Conservation (phyloP, 2,888 invertebrate genomes). For the Drosophila kambysellisi region DNA sequence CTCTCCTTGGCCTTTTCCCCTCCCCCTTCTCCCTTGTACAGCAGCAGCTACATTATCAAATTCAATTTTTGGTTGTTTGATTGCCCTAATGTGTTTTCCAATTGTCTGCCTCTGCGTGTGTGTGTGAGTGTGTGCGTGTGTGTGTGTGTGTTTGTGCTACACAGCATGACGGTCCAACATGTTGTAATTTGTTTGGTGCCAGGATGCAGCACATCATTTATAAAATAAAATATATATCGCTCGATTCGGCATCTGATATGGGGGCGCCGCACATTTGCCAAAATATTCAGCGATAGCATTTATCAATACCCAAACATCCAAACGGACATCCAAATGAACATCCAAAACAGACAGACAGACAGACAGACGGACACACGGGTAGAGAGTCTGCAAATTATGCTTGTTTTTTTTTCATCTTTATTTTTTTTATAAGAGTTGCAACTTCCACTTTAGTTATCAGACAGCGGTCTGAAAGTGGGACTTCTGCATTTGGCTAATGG, state of each 20-base stretch:
- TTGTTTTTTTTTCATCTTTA: conserved; percentile 33
- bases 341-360: not conserved
- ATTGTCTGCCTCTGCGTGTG: conserved; percentile 54
- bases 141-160: conserved; percentile 34
- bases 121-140: conserved; percentile 24
- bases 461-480: conserved; percentile 39
- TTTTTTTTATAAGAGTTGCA: conserved; percentile 17
- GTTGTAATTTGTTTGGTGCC: conserved; percentile 72
- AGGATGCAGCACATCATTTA: conserved; percentile 75
- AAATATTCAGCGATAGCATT: conserved; percentile 64
- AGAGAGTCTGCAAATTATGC: conserved; percentile 48
- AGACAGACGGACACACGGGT: not conserved
- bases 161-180: conserved; percentile 63
- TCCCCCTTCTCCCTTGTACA: not conserved
- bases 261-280: conserved; percentile 67
- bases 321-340: not conserved
- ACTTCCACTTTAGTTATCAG: conserved; percentile 64
- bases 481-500: conserved; percentile 70
- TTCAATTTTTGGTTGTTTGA: conserved; percentile 79
- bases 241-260: conserved; percentile 38
- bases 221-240: conserved; percentile 53
- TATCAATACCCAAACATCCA: conserved; percentile 49
- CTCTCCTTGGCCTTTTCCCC: not conserved
- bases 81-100: conserved; percentile 79
- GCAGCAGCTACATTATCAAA: conserved; percentile 67